Percentiles rank a stretch among this genome's conserved stretches.
Evolutionary conservation across 2,113 vertebrate species (phyloP).

Genomic region (Psettodes erumei): DNA sequence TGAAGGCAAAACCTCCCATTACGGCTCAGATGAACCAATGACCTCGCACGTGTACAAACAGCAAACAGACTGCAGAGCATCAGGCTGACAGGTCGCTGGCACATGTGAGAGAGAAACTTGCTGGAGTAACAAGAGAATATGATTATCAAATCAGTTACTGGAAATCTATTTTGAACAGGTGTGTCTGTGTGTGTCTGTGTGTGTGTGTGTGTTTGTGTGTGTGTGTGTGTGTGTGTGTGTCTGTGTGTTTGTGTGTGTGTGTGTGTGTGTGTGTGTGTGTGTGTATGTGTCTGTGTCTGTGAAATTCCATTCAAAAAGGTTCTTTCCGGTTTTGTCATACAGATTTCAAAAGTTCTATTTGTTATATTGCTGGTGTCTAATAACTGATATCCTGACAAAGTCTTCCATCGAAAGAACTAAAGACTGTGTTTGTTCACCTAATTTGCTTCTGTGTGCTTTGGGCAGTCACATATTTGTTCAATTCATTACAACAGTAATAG

Average conservation of each 20-base stretch:
- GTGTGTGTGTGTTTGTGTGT: no score
- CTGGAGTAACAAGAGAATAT: constrained; percentile 39
- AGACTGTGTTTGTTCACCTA: neutral
- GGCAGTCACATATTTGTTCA: neutral
- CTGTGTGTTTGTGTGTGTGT: no score
- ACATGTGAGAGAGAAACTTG: constrained; percentile 21
- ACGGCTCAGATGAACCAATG: constrained; percentile 56
- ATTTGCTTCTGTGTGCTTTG: neutral
- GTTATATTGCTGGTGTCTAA: neutral
- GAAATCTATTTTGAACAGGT: constrained; percentile 48
- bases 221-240: neutral
- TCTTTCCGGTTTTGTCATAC: neutral
- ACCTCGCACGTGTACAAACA: constrained; percentile 44
- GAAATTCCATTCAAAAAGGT: neutral
- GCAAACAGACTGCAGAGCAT: constrained; percentile 32
- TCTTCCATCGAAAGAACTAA: neutral
- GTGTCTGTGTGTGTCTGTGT: neutral
- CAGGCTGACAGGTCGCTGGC: constrained; percentile 52
- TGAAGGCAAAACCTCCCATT: constrained; percentile 46
- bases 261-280: neutral
- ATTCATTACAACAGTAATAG: neutral
- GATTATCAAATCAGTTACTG: constrained; percentile 57
- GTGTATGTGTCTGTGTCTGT: neutral
- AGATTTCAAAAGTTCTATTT: constrained; percentile 11
- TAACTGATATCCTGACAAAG: neutral